These are phyloP conservation scores for Ephydatia muelleri DNA, from an alignment of 37 sponge, comb jelly and placozoan species.

Conservation along the genomic window DNA sequence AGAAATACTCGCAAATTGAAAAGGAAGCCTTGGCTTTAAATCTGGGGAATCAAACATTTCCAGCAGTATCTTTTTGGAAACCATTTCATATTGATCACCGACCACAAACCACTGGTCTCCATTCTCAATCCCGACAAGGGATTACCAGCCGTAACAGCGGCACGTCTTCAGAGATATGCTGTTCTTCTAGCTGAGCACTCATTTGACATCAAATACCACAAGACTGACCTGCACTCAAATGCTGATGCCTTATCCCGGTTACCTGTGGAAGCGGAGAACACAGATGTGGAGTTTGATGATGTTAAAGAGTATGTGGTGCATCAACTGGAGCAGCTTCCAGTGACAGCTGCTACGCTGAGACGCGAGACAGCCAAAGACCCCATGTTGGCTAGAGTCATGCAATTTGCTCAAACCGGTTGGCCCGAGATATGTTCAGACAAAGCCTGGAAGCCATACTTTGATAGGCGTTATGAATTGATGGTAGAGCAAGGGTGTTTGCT, in stretches of 20 bases:
- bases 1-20: slow-evolving; percentile 34
- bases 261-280: neutral
- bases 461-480: slow-evolving; percentile 17
- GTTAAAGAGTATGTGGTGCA: slow-evolving; percentile 4
- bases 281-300: neutral
- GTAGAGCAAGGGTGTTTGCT: slow-evolving; percentile 48
- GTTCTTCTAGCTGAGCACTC: slow-evolving; percentile 1
- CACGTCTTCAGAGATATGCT: slow-evolving; percentile 26
- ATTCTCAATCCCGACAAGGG: slow-evolving; percentile 8
- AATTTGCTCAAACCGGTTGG: slow-evolving; percentile 50
- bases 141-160: slow-evolving; percentile 23
- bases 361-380: slow-evolving; percentile 18
- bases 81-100: slow-evolving; percentile 12
- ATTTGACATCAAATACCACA: slow-evolving; percentile 41
- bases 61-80: slow-evolving; percentile 28
- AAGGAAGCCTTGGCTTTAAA: slow-evolving; percentile 40
- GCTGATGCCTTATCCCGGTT: slow-evolving; percentile 63
- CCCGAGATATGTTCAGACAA: neutral
- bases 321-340: slow-evolving; percentile 17
- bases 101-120: slow-evolving; percentile 36
- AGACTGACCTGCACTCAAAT: slow-evolving; percentile 40
- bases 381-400: slow-evolving; percentile 45
- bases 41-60: slow-evolving; percentile 26
- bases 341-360: slow-evolving; percentile 14
- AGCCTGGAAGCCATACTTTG: slow-evolving; percentile 10